Base-by-base conservation (phyloP, 2,797 vertebrate genomes). In the Chloroceryle amazona region DNA sequence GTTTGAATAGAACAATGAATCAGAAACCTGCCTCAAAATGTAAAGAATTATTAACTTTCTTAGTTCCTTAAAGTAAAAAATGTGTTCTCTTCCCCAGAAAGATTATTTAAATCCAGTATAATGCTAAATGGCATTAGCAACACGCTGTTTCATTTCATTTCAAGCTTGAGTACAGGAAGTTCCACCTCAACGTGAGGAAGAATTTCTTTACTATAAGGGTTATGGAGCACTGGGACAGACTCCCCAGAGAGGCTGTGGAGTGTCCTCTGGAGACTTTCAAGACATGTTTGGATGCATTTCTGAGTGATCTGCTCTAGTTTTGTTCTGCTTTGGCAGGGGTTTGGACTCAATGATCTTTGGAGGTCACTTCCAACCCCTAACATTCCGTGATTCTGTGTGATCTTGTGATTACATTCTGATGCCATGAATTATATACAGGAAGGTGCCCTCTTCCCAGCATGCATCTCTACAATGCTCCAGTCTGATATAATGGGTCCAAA, bases 1-100 rank as follows among this genome's bases (percentile, higher is more conserved):
- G 52, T 90, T 90, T 95, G 73, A 93, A 90, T 82, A 86, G 66
- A 95, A 81, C 82, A 90, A 76, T 84, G 66, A 86, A 91, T 68
- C 51, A 88, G 73, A 95, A 93, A 93, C 31, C 39, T 91, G 41
- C 23, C 54, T 88, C 44, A 29, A 86, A 90, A 90, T 39, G 35
- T 80, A 76, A 90, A 88, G 91, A 67, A 90, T 88, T 83, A 51
- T 89, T 91, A 60, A 21, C 37, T 92, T 83, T 79, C 63, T 90
- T 67, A 4, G 14, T 76, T 89, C 67, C 37, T 89, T 86, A 67
- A 88, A 85, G 63, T 35, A 42, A 88, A 88, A 79, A 80, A 62
- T 7, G 13, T 60, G 35, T 63, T 81, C 17, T 89, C 10, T 79
- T 67, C 29, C 31, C 5, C 10, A 67, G 72, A 86, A 92, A 82